Evolutionary conservation across 2,888 invertebrate species (phyloP).

Genomic region (Argyresthia albistria): DNA sequence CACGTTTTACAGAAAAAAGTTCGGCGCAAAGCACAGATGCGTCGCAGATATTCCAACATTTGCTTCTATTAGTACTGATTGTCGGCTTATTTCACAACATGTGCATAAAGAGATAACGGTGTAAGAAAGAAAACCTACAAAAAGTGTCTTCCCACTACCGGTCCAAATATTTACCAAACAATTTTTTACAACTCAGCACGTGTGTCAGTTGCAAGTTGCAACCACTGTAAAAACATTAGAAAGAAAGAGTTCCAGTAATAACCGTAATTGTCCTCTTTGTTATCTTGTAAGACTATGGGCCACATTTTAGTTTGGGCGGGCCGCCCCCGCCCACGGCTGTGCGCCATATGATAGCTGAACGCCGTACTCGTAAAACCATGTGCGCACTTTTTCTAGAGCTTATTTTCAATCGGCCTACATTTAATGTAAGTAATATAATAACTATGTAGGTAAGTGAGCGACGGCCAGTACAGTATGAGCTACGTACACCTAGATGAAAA

Average conservation of each 20-base stretch:
- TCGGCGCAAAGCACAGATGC: constrained; percentile 29
- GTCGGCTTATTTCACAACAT: background rate
- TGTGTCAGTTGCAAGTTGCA: background rate
- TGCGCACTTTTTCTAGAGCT: no score
- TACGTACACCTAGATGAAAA: no score
- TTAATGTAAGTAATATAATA: no score
- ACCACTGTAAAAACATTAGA: background rate
- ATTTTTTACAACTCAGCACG: background rate
- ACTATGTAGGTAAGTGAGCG: no score
- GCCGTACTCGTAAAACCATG: background rate
- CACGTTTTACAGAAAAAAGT: constrained; percentile 27
- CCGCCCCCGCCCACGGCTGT: constrained; percentile 34
- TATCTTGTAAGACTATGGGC: background rate
- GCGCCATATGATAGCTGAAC: constrained; percentile 24
- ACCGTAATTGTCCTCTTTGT: background rate
- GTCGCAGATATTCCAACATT: constrained; percentile 27
- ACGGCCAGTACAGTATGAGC: no score
- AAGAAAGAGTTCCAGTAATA: background rate
- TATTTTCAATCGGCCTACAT: no score
- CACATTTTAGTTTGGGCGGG: constrained; percentile 31
- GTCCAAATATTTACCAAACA: background rate
- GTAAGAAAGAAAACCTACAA: background rate
- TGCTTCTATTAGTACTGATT: background rate
- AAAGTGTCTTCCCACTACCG: background rate
- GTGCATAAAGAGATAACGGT: background rate